Conservation (phyloP, 64 coral and sea anemone species). For the Hydrozoanthus tunicans region DNA sequence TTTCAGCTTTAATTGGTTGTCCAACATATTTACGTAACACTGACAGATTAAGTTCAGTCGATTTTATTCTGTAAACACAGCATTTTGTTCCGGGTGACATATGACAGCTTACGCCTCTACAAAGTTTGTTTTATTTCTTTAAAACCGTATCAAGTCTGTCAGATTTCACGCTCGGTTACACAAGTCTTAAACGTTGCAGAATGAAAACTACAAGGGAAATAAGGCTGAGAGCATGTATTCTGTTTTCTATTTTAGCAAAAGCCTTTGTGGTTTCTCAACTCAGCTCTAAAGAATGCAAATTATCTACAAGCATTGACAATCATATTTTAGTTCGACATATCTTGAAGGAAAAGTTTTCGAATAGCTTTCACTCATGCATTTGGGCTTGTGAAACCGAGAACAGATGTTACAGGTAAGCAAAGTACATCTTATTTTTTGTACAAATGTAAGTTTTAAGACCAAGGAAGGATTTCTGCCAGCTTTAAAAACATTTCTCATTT, state of each 20-base stretch:
- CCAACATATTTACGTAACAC: too few species aligned
- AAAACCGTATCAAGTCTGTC: background rate
- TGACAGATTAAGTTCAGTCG: too few species aligned
- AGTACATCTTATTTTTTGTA: background rate
- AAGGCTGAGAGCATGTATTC: background rate
- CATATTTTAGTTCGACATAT: constrained; percentile 45
- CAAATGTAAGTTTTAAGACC: background rate
- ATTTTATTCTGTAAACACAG: background rate
- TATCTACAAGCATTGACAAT: background rate
- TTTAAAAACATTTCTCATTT: too few species aligned
- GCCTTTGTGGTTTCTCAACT: background rate
- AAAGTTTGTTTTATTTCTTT: too few species aligned
- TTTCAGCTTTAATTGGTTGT: too few species aligned
- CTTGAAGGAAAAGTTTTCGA: background rate
- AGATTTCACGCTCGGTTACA: background rate
- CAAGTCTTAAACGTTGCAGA: background rate
- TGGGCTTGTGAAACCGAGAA: constrained; percentile 29
- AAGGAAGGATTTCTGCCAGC: background rate
- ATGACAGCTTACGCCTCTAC: too few species aligned
- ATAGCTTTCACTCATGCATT: constrained; percentile 39
- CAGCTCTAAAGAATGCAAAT: background rate
- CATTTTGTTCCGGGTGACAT: background rate
- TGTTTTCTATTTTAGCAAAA: background rate
- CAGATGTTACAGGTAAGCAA: constrained; percentile 25
- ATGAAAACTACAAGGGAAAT: background rate